Conservation (phyloP, 2,888 invertebrate species). For the Cremastinae sp. region DNA sequence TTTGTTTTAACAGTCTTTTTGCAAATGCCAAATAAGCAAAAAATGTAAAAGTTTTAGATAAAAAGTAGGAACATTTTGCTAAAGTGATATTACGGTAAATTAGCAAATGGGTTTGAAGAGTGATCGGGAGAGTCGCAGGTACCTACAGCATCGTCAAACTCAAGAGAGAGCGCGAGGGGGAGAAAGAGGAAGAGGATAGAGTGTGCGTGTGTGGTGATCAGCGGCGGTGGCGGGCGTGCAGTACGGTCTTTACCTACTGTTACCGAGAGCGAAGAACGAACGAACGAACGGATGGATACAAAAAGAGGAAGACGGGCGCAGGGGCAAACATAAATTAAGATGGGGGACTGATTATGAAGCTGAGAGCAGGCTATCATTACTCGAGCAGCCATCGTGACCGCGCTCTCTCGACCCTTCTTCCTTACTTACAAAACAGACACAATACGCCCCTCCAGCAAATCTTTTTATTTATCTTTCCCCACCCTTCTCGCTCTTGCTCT, state of each 20-base stretch:
- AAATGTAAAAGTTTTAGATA: too few relatives aligned
- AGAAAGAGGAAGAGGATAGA: conserved; percentile 30
- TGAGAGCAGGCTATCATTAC: conserved; percentile 79
- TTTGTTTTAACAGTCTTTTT: too few relatives aligned
- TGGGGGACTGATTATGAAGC: conserved; percentile 79
- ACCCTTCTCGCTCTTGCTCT: conserved; percentile 56
- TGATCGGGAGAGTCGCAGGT: conserved; percentile 57
- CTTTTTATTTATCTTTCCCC: conserved; percentile 56
- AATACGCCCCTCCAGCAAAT: conserved; percentile 53
- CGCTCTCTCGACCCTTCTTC: conserved; percentile 73
- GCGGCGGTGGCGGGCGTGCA: conserved; percentile 45
- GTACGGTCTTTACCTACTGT: conserved; percentile 42
- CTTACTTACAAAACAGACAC: conserved; percentile 70
- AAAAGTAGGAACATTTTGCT: conserved; percentile 18
- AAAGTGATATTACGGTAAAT: conserved; percentile 76
- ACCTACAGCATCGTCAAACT: conserved; percentile 4
- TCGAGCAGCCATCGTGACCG: conserved; percentile 77
- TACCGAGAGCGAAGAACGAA: conserved; percentile 62
- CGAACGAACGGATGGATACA: conserved; percentile 61
- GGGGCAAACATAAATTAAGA: conserved; percentile 80
- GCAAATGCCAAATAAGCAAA: too few relatives aligned
- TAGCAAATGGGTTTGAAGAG: conserved; percentile 73
- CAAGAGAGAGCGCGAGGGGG: too few relatives aligned
- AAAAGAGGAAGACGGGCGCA: conserved; percentile 72
- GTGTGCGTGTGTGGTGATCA: conserved; percentile 8